Percentiles rank a stretch among this genome's conserved stretches.
phyloP scores from a whole-genome alignment of 1,140 invertebrate species.

The Drosophila pandora region DNA sequence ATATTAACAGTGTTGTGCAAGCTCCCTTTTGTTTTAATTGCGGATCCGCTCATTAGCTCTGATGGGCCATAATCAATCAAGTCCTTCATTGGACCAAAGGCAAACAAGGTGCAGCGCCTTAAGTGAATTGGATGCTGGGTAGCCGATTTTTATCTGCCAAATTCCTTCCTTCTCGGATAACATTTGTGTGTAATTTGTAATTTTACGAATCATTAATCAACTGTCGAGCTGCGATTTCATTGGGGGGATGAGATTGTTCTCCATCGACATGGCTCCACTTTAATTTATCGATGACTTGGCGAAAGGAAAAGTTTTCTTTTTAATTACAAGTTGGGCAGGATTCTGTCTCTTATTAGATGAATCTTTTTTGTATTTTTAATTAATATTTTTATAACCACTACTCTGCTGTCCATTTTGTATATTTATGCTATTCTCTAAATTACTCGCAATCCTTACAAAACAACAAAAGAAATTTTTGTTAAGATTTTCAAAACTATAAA shows the following conservation, averaged over 20 bases:
- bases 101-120: conserved; percentile 68
- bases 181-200: conserved; percentile 81
- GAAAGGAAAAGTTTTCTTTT: conserved; percentile 46
- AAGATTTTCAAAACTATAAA: no score
- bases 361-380: not conserved
- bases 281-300: conserved; percentile 78
- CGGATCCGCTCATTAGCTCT: not conserved
- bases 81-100: conserved; percentile 35
- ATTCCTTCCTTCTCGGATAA: conserved; percentile 39
- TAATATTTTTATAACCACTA: no score
- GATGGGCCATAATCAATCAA: conserved; percentile 61
- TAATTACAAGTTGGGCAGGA: conserved; percentile 51
- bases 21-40: conserved; percentile 31
- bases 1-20: not conserved
- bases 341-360: not conserved
- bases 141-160: conserved; percentile 58
- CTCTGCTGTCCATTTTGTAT: not conserved
- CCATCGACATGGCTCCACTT: conserved; percentile 39
- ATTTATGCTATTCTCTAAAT: no score
- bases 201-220: conserved; percentile 78
- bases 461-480: no score
- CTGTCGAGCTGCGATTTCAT: conserved; percentile 65
- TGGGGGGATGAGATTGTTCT: conserved; percentile 3
- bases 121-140: conserved; percentile 58
- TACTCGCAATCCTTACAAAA: no score